phyloP scores from a whole-genome alignment of 1,140 invertebrate genomes.

The Atta colombica region DNA sequence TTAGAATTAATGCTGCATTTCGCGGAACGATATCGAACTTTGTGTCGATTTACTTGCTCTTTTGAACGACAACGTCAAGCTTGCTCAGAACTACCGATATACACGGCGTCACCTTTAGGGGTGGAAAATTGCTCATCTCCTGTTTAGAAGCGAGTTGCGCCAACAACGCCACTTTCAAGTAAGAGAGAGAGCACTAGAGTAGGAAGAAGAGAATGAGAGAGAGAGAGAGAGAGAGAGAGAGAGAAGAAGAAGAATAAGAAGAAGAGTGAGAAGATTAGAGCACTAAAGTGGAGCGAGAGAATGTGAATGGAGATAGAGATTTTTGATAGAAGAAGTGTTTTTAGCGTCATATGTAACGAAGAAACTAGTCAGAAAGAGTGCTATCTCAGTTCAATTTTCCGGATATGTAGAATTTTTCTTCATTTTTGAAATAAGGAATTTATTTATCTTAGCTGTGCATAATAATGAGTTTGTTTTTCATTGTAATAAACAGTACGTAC shows the following conservation, averaged over 20 bases:
- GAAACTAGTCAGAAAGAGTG: constrained; percentile 3
- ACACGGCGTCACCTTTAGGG: constrained; percentile 36
- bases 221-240: not conserved
- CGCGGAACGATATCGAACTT: constrained; percentile 42
- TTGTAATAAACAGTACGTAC: not conserved
- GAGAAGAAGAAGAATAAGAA: not conserved
- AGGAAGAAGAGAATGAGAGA: not conserved
- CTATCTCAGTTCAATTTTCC: not conserved
- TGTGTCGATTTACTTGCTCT: constrained; percentile 51
- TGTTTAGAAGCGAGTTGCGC: constrained; percentile 56
- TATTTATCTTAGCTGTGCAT: not conserved
- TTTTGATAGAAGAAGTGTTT: constrained; percentile 19
- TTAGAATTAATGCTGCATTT: constrained; percentile 32
- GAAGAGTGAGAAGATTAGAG: not conserved
- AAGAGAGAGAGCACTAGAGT: not conserved
- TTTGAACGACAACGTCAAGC: constrained; percentile 48
- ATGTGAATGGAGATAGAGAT: constrained; percentile 1
- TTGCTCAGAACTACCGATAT: constrained; percentile 38
- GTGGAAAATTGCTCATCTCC: constrained; percentile 64
- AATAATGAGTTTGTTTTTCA: not conserved
- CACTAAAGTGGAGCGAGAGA: constrained; percentile 29
- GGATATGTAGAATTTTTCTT: not conserved
- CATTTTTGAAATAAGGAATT: not conserved
- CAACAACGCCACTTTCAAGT: constrained; percentile 50
- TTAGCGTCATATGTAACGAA: constrained; percentile 17